phyloP scores from a whole-genome alignment of 1,140 invertebrate genomes.

The Coenobita brevimanus region DNA sequence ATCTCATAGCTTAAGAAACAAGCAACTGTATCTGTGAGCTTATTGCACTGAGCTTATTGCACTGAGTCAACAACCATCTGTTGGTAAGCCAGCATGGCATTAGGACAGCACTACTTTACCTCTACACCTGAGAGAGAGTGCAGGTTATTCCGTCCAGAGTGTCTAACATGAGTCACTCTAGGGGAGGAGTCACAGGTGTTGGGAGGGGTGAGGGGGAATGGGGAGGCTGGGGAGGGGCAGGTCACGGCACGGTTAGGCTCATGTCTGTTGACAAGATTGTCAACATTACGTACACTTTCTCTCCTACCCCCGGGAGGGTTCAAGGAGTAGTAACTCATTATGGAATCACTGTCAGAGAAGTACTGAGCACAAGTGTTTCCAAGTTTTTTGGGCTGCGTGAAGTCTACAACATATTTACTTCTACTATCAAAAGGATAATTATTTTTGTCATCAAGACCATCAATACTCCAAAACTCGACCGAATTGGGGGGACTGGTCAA shows the following conservation, averaged over 20 bases:
- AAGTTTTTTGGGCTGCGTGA: neutral
- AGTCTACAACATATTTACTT: neutral
- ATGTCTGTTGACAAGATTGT: constrained; percentile 26
- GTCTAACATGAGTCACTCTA: constrained; percentile 35
- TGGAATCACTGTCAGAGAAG: constrained; percentile 60
- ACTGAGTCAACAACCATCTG: neutral
- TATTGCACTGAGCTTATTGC: no score
- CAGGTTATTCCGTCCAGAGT: constrained; percentile 47
- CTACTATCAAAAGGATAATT: neutral
- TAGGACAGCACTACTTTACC: constrained; percentile 42
- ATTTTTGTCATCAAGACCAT: constrained; percentile 49
- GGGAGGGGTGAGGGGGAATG: constrained; percentile 52
- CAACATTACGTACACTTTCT: constrained; percentile 44
- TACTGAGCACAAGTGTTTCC: constrained; percentile 45
- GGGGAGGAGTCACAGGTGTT: constrained; percentile 58
- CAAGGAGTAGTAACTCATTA: constrained; percentile 67
- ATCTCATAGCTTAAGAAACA: no score
- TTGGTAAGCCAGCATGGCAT: neutral
- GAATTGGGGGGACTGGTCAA: constrained; percentile 47
- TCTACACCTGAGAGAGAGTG: constrained; percentile 55
- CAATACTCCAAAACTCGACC: constrained; percentile 62
- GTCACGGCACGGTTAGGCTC: neutral
- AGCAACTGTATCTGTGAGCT: no score
- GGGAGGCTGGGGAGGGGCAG: constrained; percentile 44
- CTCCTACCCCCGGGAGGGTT: constrained; percentile 13